Base-by-base conservation (phyloP, 2,888 invertebrate genomes). In the Limenitis camilla region DNA sequence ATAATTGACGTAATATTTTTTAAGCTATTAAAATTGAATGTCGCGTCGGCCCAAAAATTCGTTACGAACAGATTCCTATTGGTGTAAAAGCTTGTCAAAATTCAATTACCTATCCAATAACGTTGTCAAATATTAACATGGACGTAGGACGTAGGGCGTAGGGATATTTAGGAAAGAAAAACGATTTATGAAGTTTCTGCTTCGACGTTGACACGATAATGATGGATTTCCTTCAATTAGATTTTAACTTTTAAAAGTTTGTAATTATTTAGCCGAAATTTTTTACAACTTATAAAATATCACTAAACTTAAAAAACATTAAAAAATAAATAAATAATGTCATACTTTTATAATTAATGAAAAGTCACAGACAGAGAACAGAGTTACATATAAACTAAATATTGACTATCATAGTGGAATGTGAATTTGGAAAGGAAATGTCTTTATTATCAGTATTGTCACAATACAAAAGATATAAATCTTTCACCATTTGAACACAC, bases 101-200 rank as follows among this genome's bases (percentile, higher is more conserved):
- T 65, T 62, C 65, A 64, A 64, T 65, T 81, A 81, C 46, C 55
- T 56, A 48, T 57, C 53, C 57, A 58, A 61, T 62, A 62, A 59
- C 52, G 55, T 59, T 48, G 52, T 59, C 52, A 56, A 57, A 54
- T 80, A 80, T 56, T 53, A 56, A 53, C 55, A 48, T 41, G 47
- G 52, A 50, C 41, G 49, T 50, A 39, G 43, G 43, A 27, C 48
- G 48, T 36, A 49, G 32, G 47, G 39, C 39, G 40, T 40, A 41
- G 46, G 33, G 48, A 49, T 55, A 45, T 58, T 58, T 50, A 52
- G 55, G 45, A 50, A 50, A 50, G 55, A 48, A 58, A 52, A 52
- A 49, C 45, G 49, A 49, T 52, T 55, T 52, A 38, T 29, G 30
- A 45, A 45, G 29, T 45, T 45, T 41, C 33, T 45, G 28, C 27